Base-by-base conservation (phyloP, 2,113 vertebrate genomes). In the Amphiprion percula region DNA sequence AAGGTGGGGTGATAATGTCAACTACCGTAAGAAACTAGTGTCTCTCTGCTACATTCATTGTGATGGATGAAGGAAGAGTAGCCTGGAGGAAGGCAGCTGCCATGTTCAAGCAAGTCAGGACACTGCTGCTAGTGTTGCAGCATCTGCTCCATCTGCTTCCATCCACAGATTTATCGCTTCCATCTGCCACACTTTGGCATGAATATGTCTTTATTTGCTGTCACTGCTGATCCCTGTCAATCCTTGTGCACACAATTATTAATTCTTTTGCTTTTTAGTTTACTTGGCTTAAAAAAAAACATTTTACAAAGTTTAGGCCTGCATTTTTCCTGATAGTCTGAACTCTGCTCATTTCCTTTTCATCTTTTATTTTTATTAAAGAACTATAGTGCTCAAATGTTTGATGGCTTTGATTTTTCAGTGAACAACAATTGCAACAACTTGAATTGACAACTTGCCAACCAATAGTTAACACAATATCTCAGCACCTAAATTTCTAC, bases 51-150 rank as follows among this genome's bases (percentile, higher is more conserved):
- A 37, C 37, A n/a, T 8, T 53, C 53, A 14, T 24, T 0, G 3
- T 28, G 55, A 4, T 49, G 58, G 64, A 39, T 44, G 54, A 65
- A 63, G 67, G 67, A 63, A 52, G n/a, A 10, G 53, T 83, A n/a
- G 87, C 92, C 91, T 67, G 54, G 56, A 84, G 93, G 78, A 16
- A 74, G 39, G 70, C 93, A 94, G 91, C 90, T 94, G 93, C 79
- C 53, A 72, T 71, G 74, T 77, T 53, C 53, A 50, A 54, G 80
- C 93, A 91, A 79, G 91, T 87, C 50, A 62, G 84, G 82, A 81
- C 93, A 89, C 30, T 39, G 56, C 49, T 23, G 73, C 61, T 64
- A 65, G 69, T 70, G 78, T 66, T 77, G 54, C 65, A 72, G 78
- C 82, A 86, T 77, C 65, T 79, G 86, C 68, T 70, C 73, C 66